Base-by-base conservation (phyloP, 2,888 invertebrate genomes). In the Diloba caeruleocephala region DNA sequence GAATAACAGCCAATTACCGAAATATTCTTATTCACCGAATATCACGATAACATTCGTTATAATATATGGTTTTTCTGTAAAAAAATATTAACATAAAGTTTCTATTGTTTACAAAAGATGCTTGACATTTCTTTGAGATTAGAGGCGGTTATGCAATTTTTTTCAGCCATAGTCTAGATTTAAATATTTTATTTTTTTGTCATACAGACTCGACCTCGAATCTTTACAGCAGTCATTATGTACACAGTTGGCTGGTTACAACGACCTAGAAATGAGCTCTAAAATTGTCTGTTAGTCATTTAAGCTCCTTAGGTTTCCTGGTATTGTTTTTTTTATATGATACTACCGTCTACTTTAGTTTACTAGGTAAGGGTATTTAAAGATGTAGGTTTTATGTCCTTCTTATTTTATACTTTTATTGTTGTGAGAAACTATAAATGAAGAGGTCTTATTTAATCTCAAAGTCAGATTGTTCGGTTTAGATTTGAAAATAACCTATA, bases 261-360 rank as follows among this genome's bases (percentile, higher is more conserved):
- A 9, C 60, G 74, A 63, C 76, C 74, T 73, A 76, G 70, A 72
- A 71, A 25, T 26, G 23, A 37, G 23, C 53, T 34, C 71, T 73
- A 61, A 72, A 74, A 48, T 54, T 25, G 45, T 54, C 42, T 53
- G 36, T 73, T 69, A 78, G 63, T 76, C 76, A 78, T 69, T 49
- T 43, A 8, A 56, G 64, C 68, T 62, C 58, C 70, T 63, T 38
- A 66, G 42, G 64, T 62, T 74, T 74, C 74, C 74, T 58, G 48
- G 59, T 66, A 59, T 66, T 69, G 51, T 67, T 50, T 64, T 57
- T 64, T 67, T 61, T 39, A 43, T 51, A 42, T 50, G 39, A 39
- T 13, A 43, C 36, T 14, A 29, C 56, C 34, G 17, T 39, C 25
- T 10, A 15, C 17, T 32, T 12, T 45, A 42, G 28, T 37, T 42